Evolutionary conservation across 2,888 invertebrate species (phyloP), one percentile per base, ranked within the genome.

Genomic region (Stenoptilia bipunctidactyla): DNA sequence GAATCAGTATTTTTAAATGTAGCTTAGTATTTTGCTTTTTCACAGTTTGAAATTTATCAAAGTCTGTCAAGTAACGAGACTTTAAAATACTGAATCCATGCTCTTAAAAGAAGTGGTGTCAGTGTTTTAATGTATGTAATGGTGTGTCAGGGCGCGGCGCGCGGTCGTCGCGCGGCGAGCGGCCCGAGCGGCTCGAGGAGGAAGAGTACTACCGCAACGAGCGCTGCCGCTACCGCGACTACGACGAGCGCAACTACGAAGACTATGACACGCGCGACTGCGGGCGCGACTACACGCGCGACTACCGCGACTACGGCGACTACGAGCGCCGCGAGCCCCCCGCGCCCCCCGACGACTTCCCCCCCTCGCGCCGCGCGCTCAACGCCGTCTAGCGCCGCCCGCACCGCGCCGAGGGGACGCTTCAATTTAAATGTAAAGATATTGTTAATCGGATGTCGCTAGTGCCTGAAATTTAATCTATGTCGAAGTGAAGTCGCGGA

Each of bases 281-380:
- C 50, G 53, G 61, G 59, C 70, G 56, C 43, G 53, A 56, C 55
- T 52, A 50, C 48, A 49, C 49, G 37, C 53, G 56, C 56, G 55
- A 49, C 44, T 56, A 50, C 46, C 56, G 43, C 44, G 56, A 52
- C 4, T 40, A 35, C 30, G 13, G 44, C 54, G 52, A 45, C 53
- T 48, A 33, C 66, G 66, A 39, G 77, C 50, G 59, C 61, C 51
- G 52, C 34, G 55, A 55, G 20, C 20, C 20, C 39, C 52, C 48
- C 12, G 51, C 52, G 44, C 52, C 59, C 49, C 75, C 82, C 40
- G 83, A 75, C 55, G 62, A 85, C 53, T 76, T 79, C 15, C 71
- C 60, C 61, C 58, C 58, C 65, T 88, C 90, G 55, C 85, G 90
- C 45, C 86, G 91, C 61, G 89, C 89, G 55, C 87, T 90, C 57